phyloP scores from a whole-genome alignment of 2,888 invertebrate species.

The Sarcophaga caerulescens region DNA sequence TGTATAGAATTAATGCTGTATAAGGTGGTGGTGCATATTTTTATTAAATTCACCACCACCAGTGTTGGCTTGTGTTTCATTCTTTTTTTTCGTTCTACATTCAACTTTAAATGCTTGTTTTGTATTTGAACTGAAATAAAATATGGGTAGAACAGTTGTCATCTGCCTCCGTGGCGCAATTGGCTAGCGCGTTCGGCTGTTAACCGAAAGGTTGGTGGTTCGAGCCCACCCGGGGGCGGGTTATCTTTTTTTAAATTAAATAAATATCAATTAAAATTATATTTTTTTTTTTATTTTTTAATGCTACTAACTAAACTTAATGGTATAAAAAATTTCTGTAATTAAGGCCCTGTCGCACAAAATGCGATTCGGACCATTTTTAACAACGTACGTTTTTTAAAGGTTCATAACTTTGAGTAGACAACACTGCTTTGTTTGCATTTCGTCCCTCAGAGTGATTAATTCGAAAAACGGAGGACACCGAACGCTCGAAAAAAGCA shows the following conservation, averaged over 20 bases:
- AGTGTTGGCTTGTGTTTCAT: neutral
- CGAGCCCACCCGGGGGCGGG: slow-evolving; percentile 97
- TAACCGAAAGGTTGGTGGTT: slow-evolving; percentile 99
- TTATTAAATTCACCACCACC: neutral
- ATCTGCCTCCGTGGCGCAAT: slow-evolving; percentile 91
- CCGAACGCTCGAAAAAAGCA: no score
- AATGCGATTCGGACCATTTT: no score
- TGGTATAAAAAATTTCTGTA: neutral
- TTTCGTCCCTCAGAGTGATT: no score
- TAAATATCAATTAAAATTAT: no score
- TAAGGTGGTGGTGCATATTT: slow-evolving; percentile 4
- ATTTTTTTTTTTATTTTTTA: slow-evolving; percentile 28
- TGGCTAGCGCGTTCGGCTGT: slow-evolving; percentile 99
- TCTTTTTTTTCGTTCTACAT: neutral
- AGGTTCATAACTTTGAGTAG: no score
- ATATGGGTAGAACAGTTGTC: fast-evolving
- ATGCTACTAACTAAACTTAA: no score
- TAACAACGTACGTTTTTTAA: no score
- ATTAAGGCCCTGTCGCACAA: no score
- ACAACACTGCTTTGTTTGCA: no score
- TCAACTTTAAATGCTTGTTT: neutral
- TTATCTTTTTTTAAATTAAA: slow-evolving; percentile 11
- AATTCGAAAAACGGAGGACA: no score
- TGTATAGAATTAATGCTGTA: neutral
- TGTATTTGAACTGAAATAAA: neutral